phyloP scores from a whole-genome alignment of 2,797 vertebrate genomes.

The Tragopan temminckii region DNA sequence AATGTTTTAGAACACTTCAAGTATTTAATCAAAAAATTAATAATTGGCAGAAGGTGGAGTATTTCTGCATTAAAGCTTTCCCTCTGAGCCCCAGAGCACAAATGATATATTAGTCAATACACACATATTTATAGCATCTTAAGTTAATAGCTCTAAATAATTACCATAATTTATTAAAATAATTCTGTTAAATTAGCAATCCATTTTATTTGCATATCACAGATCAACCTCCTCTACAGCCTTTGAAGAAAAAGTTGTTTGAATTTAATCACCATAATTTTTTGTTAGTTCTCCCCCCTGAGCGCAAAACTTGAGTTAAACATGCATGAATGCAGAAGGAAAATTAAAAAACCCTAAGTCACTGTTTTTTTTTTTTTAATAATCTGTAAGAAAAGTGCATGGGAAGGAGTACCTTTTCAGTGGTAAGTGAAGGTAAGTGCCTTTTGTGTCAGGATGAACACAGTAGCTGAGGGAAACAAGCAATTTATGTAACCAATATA shows the following conservation, averaged over 20 bases:
- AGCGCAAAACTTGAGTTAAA: conserved; percentile 7
- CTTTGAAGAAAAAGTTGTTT: conserved; percentile 1
- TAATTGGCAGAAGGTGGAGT: background rate
- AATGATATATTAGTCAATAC: background rate
- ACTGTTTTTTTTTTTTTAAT: background rate
- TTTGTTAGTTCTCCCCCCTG: conserved; percentile 23
- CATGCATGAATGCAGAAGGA: conserved; percentile 13
- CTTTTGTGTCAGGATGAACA: background rate
- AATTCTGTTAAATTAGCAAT: background rate
- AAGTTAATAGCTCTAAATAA: background rate
- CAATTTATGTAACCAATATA: background rate
- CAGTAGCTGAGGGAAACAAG: background rate
- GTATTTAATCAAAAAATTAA: background rate
- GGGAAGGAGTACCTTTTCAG: background rate
- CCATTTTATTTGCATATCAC: conserved; percentile 28
- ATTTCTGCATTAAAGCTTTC: background rate
- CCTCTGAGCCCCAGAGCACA: background rate
- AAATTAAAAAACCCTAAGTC: background rate
- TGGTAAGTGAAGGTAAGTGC: background rate
- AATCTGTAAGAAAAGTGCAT: background rate
- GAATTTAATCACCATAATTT: conserved; percentile 2
- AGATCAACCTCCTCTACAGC: conserved; percentile 1
- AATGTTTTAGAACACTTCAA: background rate
- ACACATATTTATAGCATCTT: background rate
- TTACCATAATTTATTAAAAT: conserved; percentile 36